phyloP scores from a whole-genome alignment of 2,113 vertebrate species.

The Mandrillus leucophaeus region DNA sequence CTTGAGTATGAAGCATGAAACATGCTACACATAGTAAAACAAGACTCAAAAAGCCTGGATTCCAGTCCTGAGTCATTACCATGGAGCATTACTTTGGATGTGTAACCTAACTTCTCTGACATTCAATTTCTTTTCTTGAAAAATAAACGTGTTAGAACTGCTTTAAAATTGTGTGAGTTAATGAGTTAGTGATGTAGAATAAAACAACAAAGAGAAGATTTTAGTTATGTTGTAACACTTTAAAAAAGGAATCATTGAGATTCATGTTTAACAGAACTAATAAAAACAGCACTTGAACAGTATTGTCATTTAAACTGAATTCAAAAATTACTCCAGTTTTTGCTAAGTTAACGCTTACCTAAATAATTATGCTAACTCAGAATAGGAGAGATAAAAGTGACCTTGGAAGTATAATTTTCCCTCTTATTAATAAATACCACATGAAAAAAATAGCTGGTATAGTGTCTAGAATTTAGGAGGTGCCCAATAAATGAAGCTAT shows the following conservation, averaged over 20 bases:
- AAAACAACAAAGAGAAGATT: background rate
- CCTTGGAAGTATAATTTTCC: background rate
- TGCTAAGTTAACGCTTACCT: background rate
- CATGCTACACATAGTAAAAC: background rate
- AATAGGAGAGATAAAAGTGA: background rate
- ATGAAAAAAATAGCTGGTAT: background rate
- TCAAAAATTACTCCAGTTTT: slow-evolving; percentile 21
- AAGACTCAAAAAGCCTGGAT: background rate
- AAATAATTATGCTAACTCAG: background rate
- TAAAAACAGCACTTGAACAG: background rate
- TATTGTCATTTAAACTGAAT: background rate
- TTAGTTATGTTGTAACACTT: background rate
- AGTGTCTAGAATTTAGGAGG: background rate
- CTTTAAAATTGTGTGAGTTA: background rate
- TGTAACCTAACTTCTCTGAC: background rate
- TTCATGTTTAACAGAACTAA: background rate
- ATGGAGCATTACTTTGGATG: background rate
- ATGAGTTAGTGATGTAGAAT: background rate
- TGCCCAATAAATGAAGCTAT: background rate
- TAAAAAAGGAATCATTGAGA: background rate
- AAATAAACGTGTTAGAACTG: background rate
- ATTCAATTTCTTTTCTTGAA: background rate
- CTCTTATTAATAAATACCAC: background rate
- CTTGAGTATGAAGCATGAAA: background rate
- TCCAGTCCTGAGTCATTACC: background rate